These are phyloP conservation scores for Tringa solitaria DNA, from an alignment of 2,113 vertebrate genomes.

Conservation along the genomic window DNA sequence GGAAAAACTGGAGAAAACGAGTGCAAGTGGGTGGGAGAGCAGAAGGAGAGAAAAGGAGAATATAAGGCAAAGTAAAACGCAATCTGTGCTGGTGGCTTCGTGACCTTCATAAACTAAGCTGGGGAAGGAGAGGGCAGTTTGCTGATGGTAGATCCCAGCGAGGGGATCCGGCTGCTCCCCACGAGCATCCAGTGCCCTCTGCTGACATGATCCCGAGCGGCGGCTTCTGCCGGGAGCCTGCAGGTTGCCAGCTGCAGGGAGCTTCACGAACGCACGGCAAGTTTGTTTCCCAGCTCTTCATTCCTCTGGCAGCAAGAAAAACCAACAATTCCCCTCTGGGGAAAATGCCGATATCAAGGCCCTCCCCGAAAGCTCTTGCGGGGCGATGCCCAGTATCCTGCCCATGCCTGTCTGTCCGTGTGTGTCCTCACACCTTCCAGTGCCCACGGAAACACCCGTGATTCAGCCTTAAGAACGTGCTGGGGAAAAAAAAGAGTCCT, in stretches of 20 bases:
- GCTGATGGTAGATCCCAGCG: neutral
- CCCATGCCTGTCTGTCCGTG: neutral
- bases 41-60: neutral
- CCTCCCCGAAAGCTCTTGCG: neutral
- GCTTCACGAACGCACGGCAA: fast-evolving
- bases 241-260: neutral
- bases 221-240: neutral
- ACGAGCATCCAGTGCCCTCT: conserved; percentile 1
- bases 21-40: neutral
- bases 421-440: neutral
- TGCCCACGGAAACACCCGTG: neutral
- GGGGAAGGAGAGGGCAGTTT: neutral
- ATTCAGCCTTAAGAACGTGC: neutral
- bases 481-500: neutral
- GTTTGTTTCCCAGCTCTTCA: neutral
- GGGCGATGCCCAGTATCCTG: neutral
- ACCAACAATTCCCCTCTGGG: neutral
- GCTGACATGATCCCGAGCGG: neutral
- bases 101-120: neutral
- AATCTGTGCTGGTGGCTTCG: neutral
- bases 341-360: neutral
- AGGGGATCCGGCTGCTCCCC: neutral
- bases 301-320: neutral
- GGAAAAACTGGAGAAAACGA: neutral
- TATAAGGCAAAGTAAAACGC: neutral